A percentile compares a stretch with the other conserved stretches of the same genome.
These are phyloP conservation scores for Morpho deidamia DNA, from an alignment of 2,888 invertebrate genomes.

Conservation along the genomic window DNA sequence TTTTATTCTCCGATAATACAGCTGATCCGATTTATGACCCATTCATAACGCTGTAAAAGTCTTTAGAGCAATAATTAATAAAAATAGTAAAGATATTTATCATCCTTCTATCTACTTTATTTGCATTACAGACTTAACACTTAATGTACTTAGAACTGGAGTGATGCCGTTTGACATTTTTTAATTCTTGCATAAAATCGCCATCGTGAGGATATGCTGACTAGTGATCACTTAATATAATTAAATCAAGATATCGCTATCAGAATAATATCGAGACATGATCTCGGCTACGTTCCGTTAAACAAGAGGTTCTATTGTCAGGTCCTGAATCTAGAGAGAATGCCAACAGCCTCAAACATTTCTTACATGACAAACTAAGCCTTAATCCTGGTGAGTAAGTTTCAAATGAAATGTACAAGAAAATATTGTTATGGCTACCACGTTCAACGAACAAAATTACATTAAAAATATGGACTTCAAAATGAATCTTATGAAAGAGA, in stretches of 20 bases:
- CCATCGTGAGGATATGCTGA: background rate
- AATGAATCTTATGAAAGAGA: background rate
- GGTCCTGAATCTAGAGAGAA: slow-evolving; percentile 60
- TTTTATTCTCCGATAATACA: too few species aligned
- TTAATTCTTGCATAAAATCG: slow-evolving; percentile 8
- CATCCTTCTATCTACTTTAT: too few species aligned
- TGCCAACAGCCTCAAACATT: slow-evolving; percentile 34
- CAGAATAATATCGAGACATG: slow-evolving; percentile 24
- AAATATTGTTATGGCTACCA: slow-evolving; percentile 21
- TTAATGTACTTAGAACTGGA: background rate
- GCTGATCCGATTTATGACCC: too few species aligned
- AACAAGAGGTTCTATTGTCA: slow-evolving; percentile 71
- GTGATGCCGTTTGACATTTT: background rate
- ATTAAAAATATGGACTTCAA: background rate
- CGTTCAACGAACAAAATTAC: slow-evolving; percentile 24
- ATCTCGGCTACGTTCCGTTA: slow-evolving; percentile 47
- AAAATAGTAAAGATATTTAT: too few species aligned
- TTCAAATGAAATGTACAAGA: slow-evolving; percentile 4
- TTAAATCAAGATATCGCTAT: slow-evolving; percentile 22
- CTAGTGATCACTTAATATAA: slow-evolving; percentile 20
- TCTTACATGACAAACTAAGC: slow-evolving; percentile 26
- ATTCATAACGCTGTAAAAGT: too few species aligned
- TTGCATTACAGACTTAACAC: background rate
- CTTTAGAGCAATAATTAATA: too few species aligned
- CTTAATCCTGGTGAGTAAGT: slow-evolving; percentile 17